Evolutionary conservation across 2,888 invertebrate species (phyloP).

Genomic region (Cosmorhoe ocellata): DNA sequence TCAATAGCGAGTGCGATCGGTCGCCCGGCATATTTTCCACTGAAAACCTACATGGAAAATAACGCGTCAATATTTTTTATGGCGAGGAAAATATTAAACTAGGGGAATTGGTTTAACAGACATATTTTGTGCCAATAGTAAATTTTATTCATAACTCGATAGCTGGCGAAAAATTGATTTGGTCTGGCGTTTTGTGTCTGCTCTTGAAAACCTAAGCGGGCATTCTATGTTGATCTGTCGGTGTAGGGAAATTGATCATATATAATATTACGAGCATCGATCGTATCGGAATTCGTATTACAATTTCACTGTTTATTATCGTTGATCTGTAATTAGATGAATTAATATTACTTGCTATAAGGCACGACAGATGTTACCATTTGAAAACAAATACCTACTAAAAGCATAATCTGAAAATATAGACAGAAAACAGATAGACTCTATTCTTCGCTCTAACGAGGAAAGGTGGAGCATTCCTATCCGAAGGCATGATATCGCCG

Average conservation of each 20-base stretch:
- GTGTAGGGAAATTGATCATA: conserved; percentile 27
- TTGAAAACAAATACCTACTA: too few species aligned
- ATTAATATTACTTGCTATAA: neutral
- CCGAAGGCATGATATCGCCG: conserved; percentile 33
- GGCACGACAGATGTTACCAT: too few species aligned
- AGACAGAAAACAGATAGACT: too few species aligned
- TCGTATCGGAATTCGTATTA: conserved; percentile 11
- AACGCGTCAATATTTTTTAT: conserved; percentile 56
- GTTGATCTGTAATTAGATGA: neutral
- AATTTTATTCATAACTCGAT: conserved; percentile 42
- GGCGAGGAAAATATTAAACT: conserved; percentile 41
- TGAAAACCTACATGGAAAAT: conserved; percentile 44
- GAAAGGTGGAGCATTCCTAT: conserved; percentile 6
- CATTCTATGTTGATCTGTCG: conserved; percentile 32
- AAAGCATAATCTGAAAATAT: too few species aligned
- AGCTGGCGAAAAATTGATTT: conserved; percentile 29
- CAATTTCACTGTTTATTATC: conserved; percentile 6
- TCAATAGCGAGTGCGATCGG: conserved; percentile 52
- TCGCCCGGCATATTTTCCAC: conserved; percentile 56
- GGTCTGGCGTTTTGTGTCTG: conserved; percentile 23
- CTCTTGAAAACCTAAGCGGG: conserved; percentile 22
- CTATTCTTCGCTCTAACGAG: conserved; percentile 1
- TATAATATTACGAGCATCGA: conserved; percentile 16
- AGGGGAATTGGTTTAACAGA: conserved; percentile 41
- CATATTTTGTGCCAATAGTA: conserved; percentile 38